These are phyloP conservation scores for Watsonalla binaria DNA, from an alignment of 2,888 invertebrate genomes.

Conservation along the genomic window DNA sequence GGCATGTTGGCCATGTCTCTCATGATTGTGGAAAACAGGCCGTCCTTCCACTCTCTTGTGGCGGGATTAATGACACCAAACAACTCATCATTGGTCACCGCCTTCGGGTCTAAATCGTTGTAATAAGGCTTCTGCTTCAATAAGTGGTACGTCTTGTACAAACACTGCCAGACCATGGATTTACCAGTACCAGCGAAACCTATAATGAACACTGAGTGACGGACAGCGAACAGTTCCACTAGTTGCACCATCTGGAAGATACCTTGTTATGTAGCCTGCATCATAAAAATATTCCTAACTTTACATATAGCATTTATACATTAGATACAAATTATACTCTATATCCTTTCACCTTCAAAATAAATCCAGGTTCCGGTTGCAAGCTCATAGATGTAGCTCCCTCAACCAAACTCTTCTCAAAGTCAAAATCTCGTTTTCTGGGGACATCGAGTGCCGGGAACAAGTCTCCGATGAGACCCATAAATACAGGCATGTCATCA, in stretches of 20 bases:
- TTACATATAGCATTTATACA: neutral
- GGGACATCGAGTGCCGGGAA: constrained; percentile 96
- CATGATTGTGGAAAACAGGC: constrained; percentile 95
- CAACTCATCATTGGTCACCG: constrained; percentile 96
- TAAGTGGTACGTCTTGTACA: constrained; percentile 89
- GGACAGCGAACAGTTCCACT: constrained; percentile 94
- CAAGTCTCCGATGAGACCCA: constrained; percentile 95
- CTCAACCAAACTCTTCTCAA: constrained; percentile 87
- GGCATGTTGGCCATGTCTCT: constrained; percentile 94
- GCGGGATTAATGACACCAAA: constrained; percentile 96
- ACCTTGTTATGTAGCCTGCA: constrained; percentile 1
- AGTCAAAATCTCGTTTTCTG: constrained; percentile 89
- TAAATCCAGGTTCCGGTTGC: constrained; percentile 94
- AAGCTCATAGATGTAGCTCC: constrained; percentile 90
- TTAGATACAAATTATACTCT: neutral
- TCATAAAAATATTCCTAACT: too few relatives aligned
- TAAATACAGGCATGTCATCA: constrained; percentile 93
- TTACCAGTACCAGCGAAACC: constrained; percentile 95
- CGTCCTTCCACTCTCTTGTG: constrained; percentile 95
- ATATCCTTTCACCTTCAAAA: constrained; percentile 81
- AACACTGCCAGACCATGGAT: constrained; percentile 94
- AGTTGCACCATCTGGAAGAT: constrained; percentile 88
- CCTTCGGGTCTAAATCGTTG: constrained; percentile 96
- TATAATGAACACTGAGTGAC: constrained; percentile 94
- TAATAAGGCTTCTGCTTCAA: constrained; percentile 89